These are phyloP conservation scores for Polydrusus cervinus DNA, from an alignment of 2,888 invertebrate species.

Conservation along the genomic window DNA sequence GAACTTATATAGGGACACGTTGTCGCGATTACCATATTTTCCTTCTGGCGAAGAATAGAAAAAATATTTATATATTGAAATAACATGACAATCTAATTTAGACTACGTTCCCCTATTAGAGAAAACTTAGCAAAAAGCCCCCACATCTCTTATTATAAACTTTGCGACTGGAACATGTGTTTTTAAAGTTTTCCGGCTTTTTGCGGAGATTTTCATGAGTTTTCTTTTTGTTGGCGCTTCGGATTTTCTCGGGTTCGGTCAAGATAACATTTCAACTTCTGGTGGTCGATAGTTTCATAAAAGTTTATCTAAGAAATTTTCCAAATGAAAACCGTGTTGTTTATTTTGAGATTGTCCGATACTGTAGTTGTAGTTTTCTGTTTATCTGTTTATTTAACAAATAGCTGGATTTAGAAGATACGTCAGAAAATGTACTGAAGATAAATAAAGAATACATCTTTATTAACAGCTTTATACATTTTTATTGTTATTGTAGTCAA, in stretches of 20 bases:
- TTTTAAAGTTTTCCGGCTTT: conserved; percentile 36
- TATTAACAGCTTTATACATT: too few species aligned
- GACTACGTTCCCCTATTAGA: too few species aligned
- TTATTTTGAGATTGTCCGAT: conserved; percentile 23
- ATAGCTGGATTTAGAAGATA: background rate
- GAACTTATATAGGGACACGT: too few species aligned
- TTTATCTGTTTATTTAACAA: conserved; percentile 9
- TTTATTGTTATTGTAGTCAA: too few species aligned
- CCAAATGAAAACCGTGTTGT: conserved; percentile 13
- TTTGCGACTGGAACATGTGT: conserved; percentile 45
- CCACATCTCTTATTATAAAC: conserved; percentile 39
- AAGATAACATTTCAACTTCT: conserved; percentile 41
- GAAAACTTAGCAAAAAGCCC: conserved; percentile 4
- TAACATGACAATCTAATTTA: too few species aligned
- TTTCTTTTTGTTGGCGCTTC: conserved; percentile 29
- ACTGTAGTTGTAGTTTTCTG: background rate
- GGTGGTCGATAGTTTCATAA: conserved; percentile 43
- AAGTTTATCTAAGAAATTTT: conserved; percentile 41
- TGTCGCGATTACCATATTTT: too few species aligned
- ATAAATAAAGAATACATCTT: too few species aligned
- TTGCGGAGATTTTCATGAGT: conserved; percentile 30
- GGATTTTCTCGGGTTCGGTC: conserved; percentile 33
- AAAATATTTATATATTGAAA: too few species aligned
- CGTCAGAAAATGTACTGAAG: too few species aligned
- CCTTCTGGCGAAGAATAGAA: too few species aligned